Conservation (phyloP, 2,888 invertebrate species). For the Amaurobius ferox region DNA sequence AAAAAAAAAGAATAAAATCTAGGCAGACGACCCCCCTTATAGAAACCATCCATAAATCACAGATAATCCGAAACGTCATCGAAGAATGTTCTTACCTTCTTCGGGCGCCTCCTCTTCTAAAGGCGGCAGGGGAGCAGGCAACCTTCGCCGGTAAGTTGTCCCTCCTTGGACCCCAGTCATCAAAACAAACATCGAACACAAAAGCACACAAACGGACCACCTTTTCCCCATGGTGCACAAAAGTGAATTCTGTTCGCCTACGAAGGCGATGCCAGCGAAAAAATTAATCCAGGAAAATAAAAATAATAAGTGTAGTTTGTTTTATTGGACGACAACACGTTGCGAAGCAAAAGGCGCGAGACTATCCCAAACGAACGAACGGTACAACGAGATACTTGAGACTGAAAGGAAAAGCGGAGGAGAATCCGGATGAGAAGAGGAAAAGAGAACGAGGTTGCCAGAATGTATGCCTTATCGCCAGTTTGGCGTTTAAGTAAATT, state of each 20-base stretch:
- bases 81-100: slow-evolving; percentile 38
- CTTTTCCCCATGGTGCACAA: neutral
- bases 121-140: slow-evolving; percentile 52
- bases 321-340: neutral
- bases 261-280: neutral
- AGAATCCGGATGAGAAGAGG: slow-evolving; percentile 5
- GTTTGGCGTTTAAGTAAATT: too few relatives aligned
- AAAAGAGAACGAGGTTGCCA: slow-evolving; percentile 11
- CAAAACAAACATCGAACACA: slow-evolving; percentile 1
- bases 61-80: too few relatives aligned
- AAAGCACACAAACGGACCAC: neutral
- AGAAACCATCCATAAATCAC: too few relatives aligned
- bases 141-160: slow-evolving; percentile 22
- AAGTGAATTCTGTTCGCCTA: neutral
- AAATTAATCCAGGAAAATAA: neutral
- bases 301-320: neutral
- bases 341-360: neutral
- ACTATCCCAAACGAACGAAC: neutral
- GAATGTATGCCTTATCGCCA: neutral
- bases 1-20: too few relatives aligned
- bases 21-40: too few relatives aligned
- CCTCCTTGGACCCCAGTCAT: neutral
- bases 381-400: slow-evolving; percentile 42
- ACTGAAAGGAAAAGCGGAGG: slow-evolving; percentile 38
- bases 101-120: slow-evolving; percentile 38